Evolutionary conservation across 2,888 invertebrate genomes (phyloP).

Genomic region (Noctua comes): DNA sequence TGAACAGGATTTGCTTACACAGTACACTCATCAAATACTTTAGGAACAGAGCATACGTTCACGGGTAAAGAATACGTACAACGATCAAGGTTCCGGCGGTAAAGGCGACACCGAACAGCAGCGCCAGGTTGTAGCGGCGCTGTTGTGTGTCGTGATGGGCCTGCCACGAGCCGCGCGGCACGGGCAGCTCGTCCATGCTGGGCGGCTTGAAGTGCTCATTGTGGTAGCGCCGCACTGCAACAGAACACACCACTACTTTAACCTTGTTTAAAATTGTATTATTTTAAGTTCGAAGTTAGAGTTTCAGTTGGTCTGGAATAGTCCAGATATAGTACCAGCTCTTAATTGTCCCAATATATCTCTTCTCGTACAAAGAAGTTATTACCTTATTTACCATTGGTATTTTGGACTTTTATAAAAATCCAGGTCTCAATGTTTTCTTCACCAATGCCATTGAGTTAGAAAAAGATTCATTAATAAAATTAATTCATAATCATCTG

Average conservation of each 20-base stretch:
- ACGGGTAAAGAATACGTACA: conserved; percentile 71
- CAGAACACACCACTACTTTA: neutral
- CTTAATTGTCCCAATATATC: neutral
- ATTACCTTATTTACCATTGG: neutral
- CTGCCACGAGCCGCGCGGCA: conserved; percentile 95
- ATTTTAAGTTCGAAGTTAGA: neutral
- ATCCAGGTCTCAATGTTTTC: neutral
- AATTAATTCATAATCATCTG: neutral
- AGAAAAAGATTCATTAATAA: neutral
- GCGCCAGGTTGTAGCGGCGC: conserved; percentile 92
- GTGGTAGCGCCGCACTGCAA: conserved; percentile 84
- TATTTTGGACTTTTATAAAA: neutral
- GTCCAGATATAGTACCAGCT: neutral
- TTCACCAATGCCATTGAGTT: neutral
- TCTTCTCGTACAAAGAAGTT: neutral
- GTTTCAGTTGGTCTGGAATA: neutral
- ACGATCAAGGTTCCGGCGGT: conserved; percentile 84
- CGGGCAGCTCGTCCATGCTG: conserved; percentile 94
- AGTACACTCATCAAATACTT: neutral
- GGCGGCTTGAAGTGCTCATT: conserved; percentile 83
- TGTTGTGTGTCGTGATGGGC: conserved; percentile 92
- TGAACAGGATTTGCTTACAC: neutral
- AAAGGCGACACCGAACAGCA: conserved; percentile 91
- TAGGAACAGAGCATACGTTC: neutral
- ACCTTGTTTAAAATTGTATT: neutral